Evolutionary conservation across 2,797 vertebrate genomes (phyloP), one percentile per base, ranked within the genome.

Genomic region (Nasua narica): DNA sequence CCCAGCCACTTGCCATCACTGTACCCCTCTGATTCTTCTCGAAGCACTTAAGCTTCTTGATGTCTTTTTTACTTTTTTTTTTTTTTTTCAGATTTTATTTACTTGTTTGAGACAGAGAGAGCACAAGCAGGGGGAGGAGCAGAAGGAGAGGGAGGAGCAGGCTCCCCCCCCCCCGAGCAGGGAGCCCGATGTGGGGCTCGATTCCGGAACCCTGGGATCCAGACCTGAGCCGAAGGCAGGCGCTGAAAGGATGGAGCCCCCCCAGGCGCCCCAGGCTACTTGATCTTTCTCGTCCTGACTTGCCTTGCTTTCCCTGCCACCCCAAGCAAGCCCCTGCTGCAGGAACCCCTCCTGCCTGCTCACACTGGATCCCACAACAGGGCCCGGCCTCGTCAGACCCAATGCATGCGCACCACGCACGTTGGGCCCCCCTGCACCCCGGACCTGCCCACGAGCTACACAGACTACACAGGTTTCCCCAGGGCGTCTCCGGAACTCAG

Each of bases 371-470:
- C 35, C 35, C 7, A 0, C 14, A 43, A 50, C 76, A 7, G 43
- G 58, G 58, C 37, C 2, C 0, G 1, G 70, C 46, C 74, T 4
- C 3, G 0, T 1, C 0, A 1, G 21, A 13, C 29, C 0, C 6
- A 6, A 25, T 0, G 60, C 21, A 23, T 0, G 1, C 37, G n/a
- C 1, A 0, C 11, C 58, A 19, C 0, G 12, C 19, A 18, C 0
- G 3, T 25, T 12, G 0, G 56, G 21, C 7, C 15, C 60, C 23
- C 37, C 83, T 58, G 40, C 40, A 13, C 15, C 58, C 54, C 3
- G 0, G 5, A 11, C 29, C 72, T 32, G 74, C 60, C 18, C 11
- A 7, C 7, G 32, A 18, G 23, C 16, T 2, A 7, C 25, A 7
- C 74, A 13, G n/a, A 10, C 74, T 0, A 6, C 9, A 23, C 13